Conservation (phyloP, 2,113 vertebrate species). For the Psammodynastes pulverulentus region DNA sequence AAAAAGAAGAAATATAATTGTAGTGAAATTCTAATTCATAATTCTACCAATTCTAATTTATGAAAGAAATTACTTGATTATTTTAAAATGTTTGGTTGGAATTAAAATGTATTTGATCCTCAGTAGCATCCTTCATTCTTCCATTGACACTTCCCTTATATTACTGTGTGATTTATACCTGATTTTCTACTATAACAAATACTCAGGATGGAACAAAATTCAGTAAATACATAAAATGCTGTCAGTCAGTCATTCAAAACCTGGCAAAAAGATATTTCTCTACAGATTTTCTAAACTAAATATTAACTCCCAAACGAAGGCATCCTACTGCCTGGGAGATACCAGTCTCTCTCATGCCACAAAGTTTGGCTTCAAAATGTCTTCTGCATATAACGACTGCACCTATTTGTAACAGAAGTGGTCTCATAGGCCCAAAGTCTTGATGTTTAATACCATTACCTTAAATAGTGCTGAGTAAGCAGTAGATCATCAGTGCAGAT, state of each 20-base stretch:
- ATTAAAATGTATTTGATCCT: background rate
- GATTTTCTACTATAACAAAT: background rate
- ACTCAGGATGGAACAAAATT: background rate
- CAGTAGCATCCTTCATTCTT: background rate
- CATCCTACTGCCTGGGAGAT: background rate
- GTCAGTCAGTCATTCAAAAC: background rate
- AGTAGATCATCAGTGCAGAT: background rate
- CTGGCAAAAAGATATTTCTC: background rate
- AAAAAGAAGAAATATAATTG: background rate
- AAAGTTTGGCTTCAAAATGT: background rate
- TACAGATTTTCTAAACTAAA: background rate
- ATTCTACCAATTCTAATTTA: background rate
- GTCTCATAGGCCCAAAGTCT: background rate
- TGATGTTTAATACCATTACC: background rate
- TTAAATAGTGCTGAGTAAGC: background rate
- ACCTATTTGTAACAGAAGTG: background rate
- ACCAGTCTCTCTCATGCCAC: background rate
- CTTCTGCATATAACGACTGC: background rate
- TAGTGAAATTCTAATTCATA: background rate
- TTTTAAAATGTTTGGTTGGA: background rate
- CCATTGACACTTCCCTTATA: background rate
- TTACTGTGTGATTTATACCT: background rate
- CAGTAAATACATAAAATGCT: background rate
- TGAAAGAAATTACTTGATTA: background rate
- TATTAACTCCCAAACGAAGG: background rate